Base-by-base conservation (phyloP, 2,113 vertebrate genomes). In the Pedetes capensis region DNA sequence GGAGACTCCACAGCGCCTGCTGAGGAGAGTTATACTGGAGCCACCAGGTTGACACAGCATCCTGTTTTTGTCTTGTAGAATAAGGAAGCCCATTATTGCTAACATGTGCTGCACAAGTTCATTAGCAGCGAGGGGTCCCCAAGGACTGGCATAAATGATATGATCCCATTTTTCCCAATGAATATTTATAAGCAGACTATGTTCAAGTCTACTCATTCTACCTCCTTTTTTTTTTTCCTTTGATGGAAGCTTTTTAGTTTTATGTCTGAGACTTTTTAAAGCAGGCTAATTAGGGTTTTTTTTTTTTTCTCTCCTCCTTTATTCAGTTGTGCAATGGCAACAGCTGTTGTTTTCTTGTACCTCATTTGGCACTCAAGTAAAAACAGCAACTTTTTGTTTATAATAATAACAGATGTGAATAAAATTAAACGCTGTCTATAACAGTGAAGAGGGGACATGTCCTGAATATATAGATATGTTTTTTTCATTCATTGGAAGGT, bases 361-460 rank as follows among this genome's bases (percentile, higher is more conserved):
- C 94, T 98, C 96, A 89, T 98, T 98, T 98, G 98, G 98, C 97
- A 96, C 96, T 83, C 88, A 55, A 97, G 95, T 97, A 97, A 98
- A 98, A 98, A 90, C 97, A 98, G 98, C 97, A 97, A 98, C 93
- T 97, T 97, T 98, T 97, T 98, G 97, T 98, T 98, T 98, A 98
- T 97, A 98, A 97, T 97, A 98, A 98, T 97, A 98, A 97, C 98
- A 98, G 98, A 98, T 98, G 98, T 98, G 98, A 97, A 97, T 97
- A 97, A 98, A 98, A 98, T 98, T 96, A 98, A 98, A 98, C 88
- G 80, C 96, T 97, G 96, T 97, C 97, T 98, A 92, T 96, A 88
- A 87, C 95, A 96, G 96, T 96, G 96, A 97, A 95, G 91, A 74
- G 93, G 96, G 96, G 96, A 97, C 69, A 34, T 86, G 94, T 93